phyloP scores from a whole-genome alignment of 1,140 invertebrate species.

The Epicauta chinensis region DNA sequence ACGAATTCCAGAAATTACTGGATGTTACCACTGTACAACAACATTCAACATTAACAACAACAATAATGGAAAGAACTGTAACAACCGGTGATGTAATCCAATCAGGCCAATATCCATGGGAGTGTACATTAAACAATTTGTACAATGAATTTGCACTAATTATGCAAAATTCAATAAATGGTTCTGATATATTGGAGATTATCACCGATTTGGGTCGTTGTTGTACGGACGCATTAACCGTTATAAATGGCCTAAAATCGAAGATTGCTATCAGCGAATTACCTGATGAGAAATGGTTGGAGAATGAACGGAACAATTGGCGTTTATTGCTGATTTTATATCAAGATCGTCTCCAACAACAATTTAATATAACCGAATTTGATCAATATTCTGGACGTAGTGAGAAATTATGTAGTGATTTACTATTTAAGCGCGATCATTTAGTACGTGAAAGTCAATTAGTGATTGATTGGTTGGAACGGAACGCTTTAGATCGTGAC shows the following conservation, averaged over 20 bases:
- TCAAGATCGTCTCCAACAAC: conserved; percentile 57
- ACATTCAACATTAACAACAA: conserved; percentile 1
- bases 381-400: conserved; percentile 40
- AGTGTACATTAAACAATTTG: conserved; percentile 47
- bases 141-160: conserved; percentile 55
- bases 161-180: conserved; percentile 47
- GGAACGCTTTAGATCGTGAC: conserved; percentile 65
- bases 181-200: conserved; percentile 51
- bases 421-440: conserved; percentile 58
- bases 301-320: conserved; percentile 84
- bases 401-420: conserved; percentile 57
- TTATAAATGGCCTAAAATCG: conserved; percentile 44
- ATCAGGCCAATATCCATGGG: conserved; percentile 43
- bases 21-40: conserved; percentile 2
- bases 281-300: conserved; percentile 53
- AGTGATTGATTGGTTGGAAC: conserved; percentile 90
- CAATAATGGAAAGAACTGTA: conserved; percentile 29
- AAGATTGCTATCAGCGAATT: conserved; percentile 43
- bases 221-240: conserved; percentile 47
- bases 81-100: conserved; percentile 45
- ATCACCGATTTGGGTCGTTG: conserved; percentile 52
- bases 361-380: conserved; percentile 7
- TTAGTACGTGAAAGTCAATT: conserved; percentile 72
- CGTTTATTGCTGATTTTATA: conserved; percentile 72
- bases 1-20: conserved; percentile 38